Conservation (phyloP, 1,140 invertebrate species). For the Drosophila fuyamai region DNA sequence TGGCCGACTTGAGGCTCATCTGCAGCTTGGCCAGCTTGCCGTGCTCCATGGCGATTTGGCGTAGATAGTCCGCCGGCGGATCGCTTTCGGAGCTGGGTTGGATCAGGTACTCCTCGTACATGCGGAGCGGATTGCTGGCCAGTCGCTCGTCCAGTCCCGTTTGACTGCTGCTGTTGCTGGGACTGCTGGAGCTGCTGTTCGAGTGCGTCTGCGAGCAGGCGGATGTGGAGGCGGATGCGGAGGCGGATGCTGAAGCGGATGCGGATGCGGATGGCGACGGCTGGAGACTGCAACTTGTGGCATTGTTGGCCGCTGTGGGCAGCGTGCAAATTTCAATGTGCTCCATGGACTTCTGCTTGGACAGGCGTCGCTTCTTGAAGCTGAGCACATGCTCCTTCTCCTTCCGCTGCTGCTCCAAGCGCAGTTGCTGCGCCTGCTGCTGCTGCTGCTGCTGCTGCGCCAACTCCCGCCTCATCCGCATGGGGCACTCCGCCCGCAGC, state of each 20-base stretch:
- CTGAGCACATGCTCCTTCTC: constrained; percentile 80
- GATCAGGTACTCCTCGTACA: constrained; percentile 79
- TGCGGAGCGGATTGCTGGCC: constrained; percentile 61
- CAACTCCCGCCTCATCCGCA: constrained; percentile 62
- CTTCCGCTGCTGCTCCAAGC: constrained; percentile 68
- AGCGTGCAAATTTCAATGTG: constrained; percentile 66
- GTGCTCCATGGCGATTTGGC: constrained; percentile 79
- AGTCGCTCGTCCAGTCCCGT: constrained; percentile 65
- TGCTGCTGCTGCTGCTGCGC: constrained; percentile 53
- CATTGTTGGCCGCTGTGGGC: neutral
- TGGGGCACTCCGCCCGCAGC: constrained; percentile 72
- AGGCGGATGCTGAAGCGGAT: constrained; percentile 43
- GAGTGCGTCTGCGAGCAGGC: constrained; percentile 50
- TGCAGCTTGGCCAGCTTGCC: constrained; percentile 73
- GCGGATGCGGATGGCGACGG: constrained; percentile 56
- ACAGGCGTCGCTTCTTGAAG: constrained; percentile 80
- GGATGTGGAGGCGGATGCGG: constrained; percentile 45
- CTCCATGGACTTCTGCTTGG: constrained; percentile 81
- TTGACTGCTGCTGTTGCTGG: constrained; percentile 72
- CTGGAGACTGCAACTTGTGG: constrained; percentile 41
- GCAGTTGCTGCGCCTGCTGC: constrained; percentile 42
- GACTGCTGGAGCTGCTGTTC: constrained; percentile 67
- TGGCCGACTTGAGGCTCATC: constrained; percentile 86
- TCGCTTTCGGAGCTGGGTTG: constrained; percentile 41
- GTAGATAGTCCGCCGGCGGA: constrained; percentile 70